Evolutionary conservation across 2,797 vertebrate species (phyloP), one percentile per base, ranked within the genome.

Genomic region (Chaenodraco wilsoni): DNA sequence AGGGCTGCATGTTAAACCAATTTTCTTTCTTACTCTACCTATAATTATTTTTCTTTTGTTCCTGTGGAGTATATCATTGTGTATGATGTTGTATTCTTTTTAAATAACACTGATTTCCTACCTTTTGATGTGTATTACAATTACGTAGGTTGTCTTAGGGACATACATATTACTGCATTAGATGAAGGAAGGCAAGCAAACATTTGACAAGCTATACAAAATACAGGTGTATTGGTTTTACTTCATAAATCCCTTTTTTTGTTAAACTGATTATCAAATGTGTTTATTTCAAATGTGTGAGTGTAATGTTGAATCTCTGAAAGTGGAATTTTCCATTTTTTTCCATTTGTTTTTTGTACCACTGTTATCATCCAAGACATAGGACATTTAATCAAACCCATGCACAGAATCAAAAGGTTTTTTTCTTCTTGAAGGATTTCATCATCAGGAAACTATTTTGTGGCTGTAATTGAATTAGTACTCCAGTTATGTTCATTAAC

Each of bases 401-500:
- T 37, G 8, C 33, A 37, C 8, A 37, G 8, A 37, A 1, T 37
- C 33, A 37, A 37, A 37, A 37, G 8, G 33, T 37, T 37, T 37
- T 33, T 37, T 37, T 37, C 33, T 37, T 37, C 8, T 37, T 37
- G 33, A 37, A 9, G 33, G 33, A 6, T 49, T 72, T 61, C 14
- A 55, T 55, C 27, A 51, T 76, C 17, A 60, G 48, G 14, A 54
- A 51, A 13, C 4, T 15, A 37, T 37, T 8, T 9, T 69, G 23
- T n/a, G 23, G 11, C 33, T 55, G 5, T 67, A 44, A 58, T 55
- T 23, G 0, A 44, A 17, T 33, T 21, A 10, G 10, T n/a, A 1
- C 40, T 16, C 41, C 1, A 21, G 54, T 44, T 44, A 1, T 64
- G 58, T 65, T 71, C 76, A 54, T 63, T 78, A 9, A 12, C 89